Base-by-base conservation (phyloP, 2,888 invertebrate genomes). In the Opisthograptis luteolata region DNA sequence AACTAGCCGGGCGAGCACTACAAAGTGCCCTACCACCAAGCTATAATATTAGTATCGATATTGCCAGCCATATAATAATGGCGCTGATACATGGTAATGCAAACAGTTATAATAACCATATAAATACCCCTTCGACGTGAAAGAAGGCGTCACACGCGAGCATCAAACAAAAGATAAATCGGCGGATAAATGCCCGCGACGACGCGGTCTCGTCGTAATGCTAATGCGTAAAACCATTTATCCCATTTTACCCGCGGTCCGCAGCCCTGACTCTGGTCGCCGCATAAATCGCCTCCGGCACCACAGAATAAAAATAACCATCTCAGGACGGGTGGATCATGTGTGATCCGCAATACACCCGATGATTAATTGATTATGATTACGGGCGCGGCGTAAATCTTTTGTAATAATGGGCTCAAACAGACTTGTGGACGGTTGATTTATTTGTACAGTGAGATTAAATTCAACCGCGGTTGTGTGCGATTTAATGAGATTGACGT, bases 301-400 rank as follows among this genome's bases (percentile, higher is more conserved):
- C 20, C 15, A 32, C 15, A 40, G 15, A 39, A 31, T 32, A 40
- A 40, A 19, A 40, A 12, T 14, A 34, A 28, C 28, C 32, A 28
- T 30, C 37, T 13, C 15, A 2, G 20, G 39, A 40, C 7, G 20
- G 10, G 13, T 27, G 45, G 46, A 24, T 32, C 37, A 46, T 42
- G 45, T 46, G 46, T 42, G 52, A 52, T 47, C 45, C 42, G 24
- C 46, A 19, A 24, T 37, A 32, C 31, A 31, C 9, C 14, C 41
- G 32, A 41, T 47, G 52, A 48, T 48, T 48, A 48, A 54, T 47
- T 41, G 53, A 44, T 54, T 43, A 41, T 54, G 41, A 54, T 54
- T 19, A 24, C 36, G n/a, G n/a, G 35, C 25, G 35, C n/a, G 36
- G 25, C 22, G 45, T 36, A 46, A 52, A 36, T 52, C 36, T 42